These are phyloP conservation scores for Metacarcinus magister DNA, from an alignment of 2,888 invertebrate species.

Conservation along the genomic window DNA sequence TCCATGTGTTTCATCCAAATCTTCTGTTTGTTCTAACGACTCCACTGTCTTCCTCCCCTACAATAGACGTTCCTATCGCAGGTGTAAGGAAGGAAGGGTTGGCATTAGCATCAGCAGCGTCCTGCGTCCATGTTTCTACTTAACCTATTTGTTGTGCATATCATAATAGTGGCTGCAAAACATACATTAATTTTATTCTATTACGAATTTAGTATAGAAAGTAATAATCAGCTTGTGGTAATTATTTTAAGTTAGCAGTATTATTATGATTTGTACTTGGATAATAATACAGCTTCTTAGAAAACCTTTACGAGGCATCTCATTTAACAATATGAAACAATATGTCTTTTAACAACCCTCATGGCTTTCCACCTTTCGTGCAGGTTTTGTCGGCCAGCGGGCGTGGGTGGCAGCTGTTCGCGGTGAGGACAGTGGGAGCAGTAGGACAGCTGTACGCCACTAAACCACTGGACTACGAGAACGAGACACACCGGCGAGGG, in stretches of 20 bases:
- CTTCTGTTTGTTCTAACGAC: no score
- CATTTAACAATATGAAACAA: neutral
- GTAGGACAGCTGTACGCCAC: conserved; percentile 68
- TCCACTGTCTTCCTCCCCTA: no score
- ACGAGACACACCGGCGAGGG: conserved; percentile 60
- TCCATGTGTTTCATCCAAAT: no score
- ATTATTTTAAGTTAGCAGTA: neutral
- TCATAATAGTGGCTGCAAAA: no score
- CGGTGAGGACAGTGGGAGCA: conserved; percentile 64
- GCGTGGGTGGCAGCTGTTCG: conserved; percentile 77
- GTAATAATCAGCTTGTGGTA: neutral
- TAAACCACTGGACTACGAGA: conserved; percentile 64
- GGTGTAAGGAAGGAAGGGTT: no score
- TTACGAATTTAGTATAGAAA: no score
- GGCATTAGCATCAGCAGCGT: no score
- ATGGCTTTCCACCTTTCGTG: neutral
- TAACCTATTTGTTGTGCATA: no score
- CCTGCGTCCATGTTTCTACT: no score
- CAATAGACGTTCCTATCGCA: no score
- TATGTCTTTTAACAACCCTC: neutral
- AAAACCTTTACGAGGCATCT: neutral
- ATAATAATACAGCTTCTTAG: neutral
- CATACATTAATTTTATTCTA: no score
- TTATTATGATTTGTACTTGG: neutral
- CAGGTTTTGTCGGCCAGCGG: conserved; percentile 77